Evolutionary conservation across 1,140 invertebrate species (phyloP), one percentile per base, ranked within the genome.

Genomic region (Coptotermes formosanus): DNA sequence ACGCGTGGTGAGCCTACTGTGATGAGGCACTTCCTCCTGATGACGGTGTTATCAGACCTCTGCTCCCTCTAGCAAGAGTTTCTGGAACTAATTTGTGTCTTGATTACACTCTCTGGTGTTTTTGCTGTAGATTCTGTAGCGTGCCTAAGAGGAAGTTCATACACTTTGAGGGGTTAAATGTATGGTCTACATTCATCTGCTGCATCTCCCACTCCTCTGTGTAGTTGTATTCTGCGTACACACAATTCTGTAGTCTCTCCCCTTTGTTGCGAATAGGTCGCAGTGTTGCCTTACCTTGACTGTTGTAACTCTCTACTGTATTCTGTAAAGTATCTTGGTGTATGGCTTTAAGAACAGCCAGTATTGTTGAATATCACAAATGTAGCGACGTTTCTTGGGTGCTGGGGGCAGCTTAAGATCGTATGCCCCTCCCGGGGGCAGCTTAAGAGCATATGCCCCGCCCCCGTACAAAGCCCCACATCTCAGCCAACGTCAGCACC

Each of bases 21-120:
- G 48, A 48, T 12, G 9, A 48, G 48, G 16, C 48, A 7, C 0
- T 55, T 12, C 19, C 1, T 75, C 2, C 64, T 75, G 25, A 30
- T 75, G 64, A 75, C 64, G 64, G 64, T 30, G 64, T 75, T 75
- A 75, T 14, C 64, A 75, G 52, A 21, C 52, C 52, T 55, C 52
- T 48, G 52, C 64, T 25, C 64, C n/a, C 64, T n/a, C 64, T 30
- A n/a, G 21, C 83, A n/a, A 8, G 83, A 84, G 83, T 84, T 84
- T 84, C 83, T n/a, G 32, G 52, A 84, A 59, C 83, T 84, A 84
- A 84, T 84, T 84, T 84, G 48, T 48, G 83, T 44, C 83, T 30
- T 84, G 44, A 84, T 84, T 84, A 84, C 83, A 30, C 83, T 25
- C 48, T 43, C 52, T 84, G 48, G 30, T 25, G 83, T 52, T 52